phyloP scores from a whole-genome alignment of 2,797 vertebrate genomes.

The Clarias fuscus region DNA sequence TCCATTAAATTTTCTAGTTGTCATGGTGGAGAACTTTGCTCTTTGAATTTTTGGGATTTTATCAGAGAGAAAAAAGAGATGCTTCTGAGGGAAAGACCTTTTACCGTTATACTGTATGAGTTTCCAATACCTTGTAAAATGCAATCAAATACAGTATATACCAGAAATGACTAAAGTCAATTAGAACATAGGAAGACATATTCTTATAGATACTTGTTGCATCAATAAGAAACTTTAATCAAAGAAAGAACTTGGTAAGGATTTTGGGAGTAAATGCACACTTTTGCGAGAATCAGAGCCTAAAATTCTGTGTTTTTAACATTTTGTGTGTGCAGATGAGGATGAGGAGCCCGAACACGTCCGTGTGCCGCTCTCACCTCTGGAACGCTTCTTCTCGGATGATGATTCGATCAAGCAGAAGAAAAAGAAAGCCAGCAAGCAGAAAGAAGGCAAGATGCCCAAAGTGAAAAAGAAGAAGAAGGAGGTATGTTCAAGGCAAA shows the following conservation, averaged over 20 bases:
- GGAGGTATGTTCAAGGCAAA: constrained; percentile 77
- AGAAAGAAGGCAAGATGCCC: constrained; percentile 84
- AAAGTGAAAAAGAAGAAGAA: constrained; percentile 93
- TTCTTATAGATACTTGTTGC: neutral
- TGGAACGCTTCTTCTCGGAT: constrained; percentile 88
- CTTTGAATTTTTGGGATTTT: too few relatives aligned
- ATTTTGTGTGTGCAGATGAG: constrained; percentile 73
- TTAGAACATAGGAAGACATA: neutral
- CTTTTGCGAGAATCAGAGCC: neutral
- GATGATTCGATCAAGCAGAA: constrained; percentile 80
- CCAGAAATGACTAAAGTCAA: neutral
- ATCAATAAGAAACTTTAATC: neutral
- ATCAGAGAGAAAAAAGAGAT: too few relatives aligned
- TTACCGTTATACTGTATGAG: too few relatives aligned
- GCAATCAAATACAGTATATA: neutral
- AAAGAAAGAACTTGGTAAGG: neutral
- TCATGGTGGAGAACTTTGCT: too few relatives aligned
- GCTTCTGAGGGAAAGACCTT: too few relatives aligned
- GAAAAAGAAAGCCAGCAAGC: constrained; percentile 92
- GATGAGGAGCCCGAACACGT: constrained; percentile 81
- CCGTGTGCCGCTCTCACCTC: constrained; percentile 69
- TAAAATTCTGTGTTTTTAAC: neutral
- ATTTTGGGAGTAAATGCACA: neutral
- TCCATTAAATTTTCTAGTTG: too few relatives aligned
- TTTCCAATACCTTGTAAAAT: neutral